Base-by-base conservation (phyloP, 2,888 invertebrate species). In the Amiota communis region DNA sequence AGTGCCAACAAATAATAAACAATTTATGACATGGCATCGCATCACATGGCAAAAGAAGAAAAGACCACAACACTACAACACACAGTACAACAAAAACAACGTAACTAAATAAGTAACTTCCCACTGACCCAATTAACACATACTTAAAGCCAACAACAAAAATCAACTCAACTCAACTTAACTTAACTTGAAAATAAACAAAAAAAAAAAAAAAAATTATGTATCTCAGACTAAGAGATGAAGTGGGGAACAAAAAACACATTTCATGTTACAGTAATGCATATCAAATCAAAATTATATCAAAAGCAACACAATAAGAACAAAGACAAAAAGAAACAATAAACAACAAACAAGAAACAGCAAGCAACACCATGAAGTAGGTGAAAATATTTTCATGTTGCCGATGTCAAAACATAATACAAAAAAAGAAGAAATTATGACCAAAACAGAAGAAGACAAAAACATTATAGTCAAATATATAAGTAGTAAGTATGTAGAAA, bases 41-140 rank as follows among this genome's bases (percentile, higher is more conserved):
- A 36, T 36, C 36, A 36, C 36, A 36, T 64, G 65, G 61, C 74
- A 71, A 70, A 57, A 72, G 53, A 70, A 70, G 17, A 74, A 68
- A 61, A 49, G 68, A 71, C 72, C 59, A 72, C 68, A 70, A 56
- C 3, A 23, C 73, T 56, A 53, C 71, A 70, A 23, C 3, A 23
- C 23, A 23, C 23, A 2, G 3, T 3, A 23, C 74, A 74, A 61
- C 72, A 65, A 53, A 61, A 70, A 46, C 74, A 74, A 59, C 74
- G 63, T 61, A 73, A 79, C 79, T 82, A 85, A 82, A 86, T 85
- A 86, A 85, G 87, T 87, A 87, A 87, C 87, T 86, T 85, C 87
- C 87, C 85, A 85, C 87, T 85, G 84, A 85, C 84, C 84, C 86
- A 85, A 86, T 85, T 85, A 87, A 85, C 87, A 84, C 82, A 80